Percentiles rank a stretch among this genome's conserved stretches.
phyloP scores from a whole-genome alignment of 2,113 vertebrate species.

The Percopsis transmontana region DNA sequence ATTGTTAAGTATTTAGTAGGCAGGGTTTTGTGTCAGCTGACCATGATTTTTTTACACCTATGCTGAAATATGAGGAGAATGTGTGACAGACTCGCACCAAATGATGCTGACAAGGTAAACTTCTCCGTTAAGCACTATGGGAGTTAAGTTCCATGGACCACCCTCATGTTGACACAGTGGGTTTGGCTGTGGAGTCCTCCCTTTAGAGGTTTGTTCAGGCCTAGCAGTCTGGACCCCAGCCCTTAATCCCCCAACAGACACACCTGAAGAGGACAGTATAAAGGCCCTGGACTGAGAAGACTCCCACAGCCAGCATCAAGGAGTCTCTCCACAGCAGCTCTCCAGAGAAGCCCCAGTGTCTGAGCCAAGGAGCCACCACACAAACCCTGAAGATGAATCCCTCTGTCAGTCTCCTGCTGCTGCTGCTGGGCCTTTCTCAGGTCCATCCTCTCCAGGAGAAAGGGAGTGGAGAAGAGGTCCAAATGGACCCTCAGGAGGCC shows the following conservation, averaged over 20 bases:
- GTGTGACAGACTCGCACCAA: background rate
- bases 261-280: constrained; percentile 52
- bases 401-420: background rate
- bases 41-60: no score
- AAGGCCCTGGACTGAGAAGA: constrained; percentile 37
- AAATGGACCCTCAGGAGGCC: no score
- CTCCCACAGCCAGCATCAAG: constrained; percentile 28
- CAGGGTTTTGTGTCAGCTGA: no score
- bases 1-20: no score
- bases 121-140: background rate
- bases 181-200: constrained; percentile 33
- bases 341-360: background rate
- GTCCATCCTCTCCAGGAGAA: background rate
- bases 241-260: constrained; percentile 48
- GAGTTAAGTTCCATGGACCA: constrained; percentile 6
- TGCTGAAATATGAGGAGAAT: no score
- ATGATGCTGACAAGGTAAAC: constrained; percentile 7
- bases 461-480: no score
- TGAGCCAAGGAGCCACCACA: background rate
- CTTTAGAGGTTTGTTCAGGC: constrained; percentile 37
- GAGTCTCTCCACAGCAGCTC: background rate
- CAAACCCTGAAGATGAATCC: constrained; percentile 4
- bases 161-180: constrained; percentile 23
- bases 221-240: constrained; percentile 16
- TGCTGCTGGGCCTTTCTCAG: constrained; percentile 1